Conservation (phyloP, 2,797 vertebrate species). For the Premnoplex brunnescens region DNA sequence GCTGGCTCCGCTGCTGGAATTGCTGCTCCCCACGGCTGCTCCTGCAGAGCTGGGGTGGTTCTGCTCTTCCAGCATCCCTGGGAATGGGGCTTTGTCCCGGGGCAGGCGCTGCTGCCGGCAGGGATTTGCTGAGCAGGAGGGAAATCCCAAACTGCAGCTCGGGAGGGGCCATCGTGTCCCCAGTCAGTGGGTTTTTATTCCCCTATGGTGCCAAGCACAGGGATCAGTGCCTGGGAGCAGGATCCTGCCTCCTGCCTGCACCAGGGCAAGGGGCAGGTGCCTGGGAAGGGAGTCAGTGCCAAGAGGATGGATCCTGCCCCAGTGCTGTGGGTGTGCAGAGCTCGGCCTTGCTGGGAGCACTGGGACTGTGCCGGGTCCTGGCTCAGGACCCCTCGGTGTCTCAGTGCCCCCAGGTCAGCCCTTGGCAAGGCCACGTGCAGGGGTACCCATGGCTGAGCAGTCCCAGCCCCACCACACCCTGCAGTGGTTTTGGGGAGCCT, state of each 20-base stretch:
- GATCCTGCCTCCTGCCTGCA: neutral
- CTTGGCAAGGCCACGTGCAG: neutral
- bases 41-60: neutral
- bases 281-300: neutral
- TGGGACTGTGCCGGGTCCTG: accelerated
- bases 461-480: neutral
- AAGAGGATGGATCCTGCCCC: neutral
- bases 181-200: neutral
- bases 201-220: accelerated
- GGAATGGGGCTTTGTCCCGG: neutral
- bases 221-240: too few species aligned
- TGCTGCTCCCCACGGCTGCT: neutral
- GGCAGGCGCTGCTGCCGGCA: accelerated
- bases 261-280: accelerated
- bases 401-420: accelerated
- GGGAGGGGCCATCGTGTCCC: neutral
- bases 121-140: neutral
- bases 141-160: neutral
- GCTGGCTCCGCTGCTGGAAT: neutral
- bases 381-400: neutral
- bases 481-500: neutral
- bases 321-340: neutral
- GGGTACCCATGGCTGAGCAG: accelerated
- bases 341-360: neutral
- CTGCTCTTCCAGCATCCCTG: accelerated